phyloP scores from a whole-genome alignment of 2,888 invertebrate genomes.

The Synergus japonicus region DNA sequence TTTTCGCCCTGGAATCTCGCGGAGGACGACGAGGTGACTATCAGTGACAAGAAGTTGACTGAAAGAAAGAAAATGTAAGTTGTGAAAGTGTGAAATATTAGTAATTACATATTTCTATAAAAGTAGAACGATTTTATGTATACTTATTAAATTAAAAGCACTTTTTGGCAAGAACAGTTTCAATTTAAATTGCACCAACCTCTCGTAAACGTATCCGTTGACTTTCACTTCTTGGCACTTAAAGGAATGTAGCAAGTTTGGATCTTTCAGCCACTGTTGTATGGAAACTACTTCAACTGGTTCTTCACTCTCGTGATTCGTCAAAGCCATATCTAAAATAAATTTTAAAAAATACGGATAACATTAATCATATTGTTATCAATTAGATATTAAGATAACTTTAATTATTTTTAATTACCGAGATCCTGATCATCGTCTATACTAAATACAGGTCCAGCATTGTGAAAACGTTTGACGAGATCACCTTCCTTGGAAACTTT shows the following conservation, averaged over 20 bases:
- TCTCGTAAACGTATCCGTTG: slow-evolving; percentile 91
- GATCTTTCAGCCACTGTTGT: slow-evolving; percentile 88
- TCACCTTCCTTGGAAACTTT: slow-evolving; percentile 88
- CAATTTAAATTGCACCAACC: slow-evolving; percentile 70
- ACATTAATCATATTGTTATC: slow-evolving; percentile 15
- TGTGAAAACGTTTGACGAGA: slow-evolving; percentile 86
- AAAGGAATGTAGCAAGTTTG: slow-evolving; percentile 91
- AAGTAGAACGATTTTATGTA: slow-evolving; percentile 13
- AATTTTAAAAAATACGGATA: background rate
- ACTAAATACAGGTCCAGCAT: slow-evolving; percentile 95
- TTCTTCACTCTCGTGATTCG: slow-evolving; percentile 80
- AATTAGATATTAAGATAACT: background rate
- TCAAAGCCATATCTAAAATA: slow-evolving; percentile 72
- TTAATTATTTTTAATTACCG: slow-evolving; percentile 41
- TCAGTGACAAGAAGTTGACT: slow-evolving; percentile 92
- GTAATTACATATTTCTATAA: background rate
- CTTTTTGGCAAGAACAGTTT: background rate
- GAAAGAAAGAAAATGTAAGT: slow-evolving; percentile 58
- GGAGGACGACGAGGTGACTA: slow-evolving; percentile 90
- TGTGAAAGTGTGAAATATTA: background rate
- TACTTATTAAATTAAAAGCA: background rate
- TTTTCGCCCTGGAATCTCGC: slow-evolving; percentile 87
- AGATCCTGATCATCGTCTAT: slow-evolving; percentile 91
- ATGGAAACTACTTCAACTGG: slow-evolving; percentile 89
- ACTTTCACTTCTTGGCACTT: slow-evolving; percentile 95